Base-by-base conservation (phyloP, 2,888 invertebrate genomes). In the Lymantria dispar region DNA sequence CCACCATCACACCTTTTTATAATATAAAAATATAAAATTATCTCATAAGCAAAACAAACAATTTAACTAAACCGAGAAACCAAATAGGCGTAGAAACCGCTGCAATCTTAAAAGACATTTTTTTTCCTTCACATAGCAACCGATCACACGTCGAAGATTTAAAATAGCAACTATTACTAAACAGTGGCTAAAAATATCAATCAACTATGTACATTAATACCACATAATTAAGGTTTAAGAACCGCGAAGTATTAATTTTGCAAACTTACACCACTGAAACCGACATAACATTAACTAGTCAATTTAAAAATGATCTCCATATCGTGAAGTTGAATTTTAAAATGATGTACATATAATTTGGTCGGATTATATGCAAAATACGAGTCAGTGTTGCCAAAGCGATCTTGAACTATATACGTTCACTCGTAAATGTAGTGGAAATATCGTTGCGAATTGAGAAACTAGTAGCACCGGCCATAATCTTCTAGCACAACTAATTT, bases 381-480 rank as follows among this genome's bases (percentile, higher is more conserved):
- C 65, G 38, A 64, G 58, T 38, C 56, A 57, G 66, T 64, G 68
- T 65, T 65, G 55, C 65, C 59, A 65, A 52, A 65, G 59, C 66
- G 69, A 60, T 65, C 65, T 65, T 65, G 69, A 65, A 68, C 65
- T 65, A 65, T 65, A 65, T 65, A 65, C 65, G 57, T 65, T 65
- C 65, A 65, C 65, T 65, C 61, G 68, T 62, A 58, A 65, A 65
- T 65, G 69, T 68, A 68, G 69, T 68, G 62, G 65, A 65, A 65
- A 65, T 54, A 55, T 40, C 45, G 62, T 54, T 64, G 52, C 48
- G 60, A 56, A 65, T 65, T 65, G 69, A 52, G 65, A 62, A 65
- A 65, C 50, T 55, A 42, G 65, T 56, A 64, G 58, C 53, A 45
- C 47, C 54, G 13, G 43, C 50, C 46, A 40, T 44, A 54, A 63